Conservation (phyloP, 2,113 vertebrate genomes). For the Pristiophorus japonicus region DNA sequence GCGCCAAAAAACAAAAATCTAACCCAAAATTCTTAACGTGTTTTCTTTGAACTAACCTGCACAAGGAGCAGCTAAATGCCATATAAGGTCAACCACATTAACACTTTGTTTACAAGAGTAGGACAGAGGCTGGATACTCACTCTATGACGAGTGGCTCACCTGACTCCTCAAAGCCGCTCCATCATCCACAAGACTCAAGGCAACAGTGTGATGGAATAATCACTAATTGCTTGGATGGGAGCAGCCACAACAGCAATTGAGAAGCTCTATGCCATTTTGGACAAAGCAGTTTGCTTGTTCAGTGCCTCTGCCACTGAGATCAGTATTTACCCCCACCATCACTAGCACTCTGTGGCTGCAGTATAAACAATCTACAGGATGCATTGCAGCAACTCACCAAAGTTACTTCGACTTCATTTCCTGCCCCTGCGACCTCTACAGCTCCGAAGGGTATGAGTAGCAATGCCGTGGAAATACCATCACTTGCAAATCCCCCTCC, state of each 20-base stretch:
- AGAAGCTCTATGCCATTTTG: not conserved
- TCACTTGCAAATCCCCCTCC: not conserved
- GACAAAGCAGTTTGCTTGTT: not conserved
- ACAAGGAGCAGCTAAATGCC: not conserved
- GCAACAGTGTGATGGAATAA: not conserved
- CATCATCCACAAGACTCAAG: not conserved
- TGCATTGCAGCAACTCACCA: not conserved
- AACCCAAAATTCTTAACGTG: not conserved
- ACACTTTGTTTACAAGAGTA: not conserved
- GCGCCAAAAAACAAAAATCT: too few relatives aligned
- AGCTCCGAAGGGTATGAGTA: too few relatives aligned
- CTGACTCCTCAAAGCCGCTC: not conserved
- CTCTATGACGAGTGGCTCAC: not conserved
- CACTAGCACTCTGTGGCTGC: not conserved
- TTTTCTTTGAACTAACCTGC: not conserved
- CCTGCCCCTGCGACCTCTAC: not conserved
- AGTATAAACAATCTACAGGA: not conserved
- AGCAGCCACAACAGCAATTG: not conserved
- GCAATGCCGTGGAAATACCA: too few relatives aligned
- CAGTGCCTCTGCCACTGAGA: not conserved
- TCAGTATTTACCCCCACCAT: not conserved
- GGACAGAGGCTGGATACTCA: not conserved
- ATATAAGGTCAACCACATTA: not conserved
- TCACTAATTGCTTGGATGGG: not conserved
- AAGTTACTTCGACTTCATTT: not conserved